These are phyloP conservation scores for Bhutanitis thaidina DNA, from an alignment of 2,888 invertebrate species.

Conservation along the genomic window DNA sequence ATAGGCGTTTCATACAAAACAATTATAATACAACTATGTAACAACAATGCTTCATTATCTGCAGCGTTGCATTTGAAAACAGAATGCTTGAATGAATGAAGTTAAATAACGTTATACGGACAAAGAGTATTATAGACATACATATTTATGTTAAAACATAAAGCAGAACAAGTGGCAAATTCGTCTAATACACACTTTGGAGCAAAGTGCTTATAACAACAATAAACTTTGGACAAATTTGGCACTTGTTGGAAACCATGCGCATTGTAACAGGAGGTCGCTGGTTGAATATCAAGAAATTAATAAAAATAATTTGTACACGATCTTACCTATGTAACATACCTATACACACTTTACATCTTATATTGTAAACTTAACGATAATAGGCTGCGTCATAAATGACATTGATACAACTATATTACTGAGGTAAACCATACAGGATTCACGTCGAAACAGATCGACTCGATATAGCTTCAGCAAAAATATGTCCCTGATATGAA, in stretches of 20 bases:
- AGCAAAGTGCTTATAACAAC: conserved; percentile 44
- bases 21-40: conserved; percentile 39
- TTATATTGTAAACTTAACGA: conserved; percentile 70
- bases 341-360: conserved; percentile 68
- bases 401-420: conserved; percentile 71
- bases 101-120: too few relatives aligned
- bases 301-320: conserved; percentile 70
- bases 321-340: conserved; percentile 55
- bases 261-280: conserved; percentile 22
- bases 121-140: conserved; percentile 40
- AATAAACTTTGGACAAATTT: conserved; percentile 40
- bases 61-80: conserved; percentile 61
- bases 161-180: conserved; percentile 42
- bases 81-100: conserved; percentile 55
- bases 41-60: conserved; percentile 57
- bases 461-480: conserved; percentile 54
- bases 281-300: conserved; percentile 45
- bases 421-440: conserved; percentile 78
- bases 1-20: conserved; percentile 33
- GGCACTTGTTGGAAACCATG: conserved; percentile 34
- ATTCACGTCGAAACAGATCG: conserved; percentile 57
- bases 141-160: conserved; percentile 24
- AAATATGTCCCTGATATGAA: conserved; percentile 57
- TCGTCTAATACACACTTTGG: conserved; percentile 38
- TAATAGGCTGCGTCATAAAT: conserved; percentile 77